Base-by-base conservation (phyloP, 1,140 invertebrate species). In the Hyphantria cunea region DNA sequence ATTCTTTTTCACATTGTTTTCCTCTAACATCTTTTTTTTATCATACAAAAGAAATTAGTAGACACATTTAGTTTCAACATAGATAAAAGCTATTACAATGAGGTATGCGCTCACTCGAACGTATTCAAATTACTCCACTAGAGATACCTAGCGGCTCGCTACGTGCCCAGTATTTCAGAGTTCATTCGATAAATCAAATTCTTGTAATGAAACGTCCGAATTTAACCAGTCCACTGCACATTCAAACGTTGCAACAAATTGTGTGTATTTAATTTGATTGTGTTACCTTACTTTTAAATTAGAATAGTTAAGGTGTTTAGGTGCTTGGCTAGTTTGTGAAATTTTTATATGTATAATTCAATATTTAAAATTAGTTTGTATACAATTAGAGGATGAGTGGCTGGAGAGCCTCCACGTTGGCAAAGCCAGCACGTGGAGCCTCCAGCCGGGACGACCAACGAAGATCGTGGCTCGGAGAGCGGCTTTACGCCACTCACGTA, bases 191-290 rank as follows among this genome's bases (percentile, higher is more conserved):
- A 83, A 83, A 83, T 83, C 80, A 83, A 76, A 80, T 77, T 76
- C 68, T 81, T 78, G 74, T 80, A 79, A 83, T 83, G 78, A 83
- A 83, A 80, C 65, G 78, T 81, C 79, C 64, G 67, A 66, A 65
- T 72, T 70, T 66, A 64, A 70, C 70, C 68, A 71, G 54, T 58
- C 64, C 59, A 66, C 51, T 69, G 66, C 68, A 67, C 62, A 66
- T 25, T 72, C 50, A 67, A 64, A 64, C 68, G 70, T 64, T 72
- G 63, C 75, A 65, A 68, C 59, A 72, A 72, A 70, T 71, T 66
- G 45, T 41, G 55, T 70, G 66, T 64, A 64, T 60, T 60, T 60
- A 50, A 51, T 51, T 33, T 37, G 37, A 17, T 14, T 72, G 68
- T 65, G 5, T 25, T 5, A 25, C 5, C 17, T 25, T 25, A 5